Conservation (phyloP, 2,113 vertebrate genomes). For the Pelusios castaneus region DNA sequence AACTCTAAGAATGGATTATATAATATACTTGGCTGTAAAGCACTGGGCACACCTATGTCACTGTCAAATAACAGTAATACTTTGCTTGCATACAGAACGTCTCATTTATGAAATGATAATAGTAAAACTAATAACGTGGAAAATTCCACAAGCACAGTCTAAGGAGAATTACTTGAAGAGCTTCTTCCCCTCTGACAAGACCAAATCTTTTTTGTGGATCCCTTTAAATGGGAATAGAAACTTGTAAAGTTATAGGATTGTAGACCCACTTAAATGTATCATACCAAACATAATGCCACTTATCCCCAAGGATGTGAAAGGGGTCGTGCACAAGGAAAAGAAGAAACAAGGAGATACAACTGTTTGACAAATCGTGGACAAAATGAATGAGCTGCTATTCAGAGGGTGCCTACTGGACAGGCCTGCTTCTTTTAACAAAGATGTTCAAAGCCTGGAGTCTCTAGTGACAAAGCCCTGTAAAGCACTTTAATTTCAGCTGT, state of each 20-base stretch:
- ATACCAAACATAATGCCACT: not conserved
- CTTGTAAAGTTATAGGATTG: fast-evolving
- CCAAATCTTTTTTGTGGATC: not conserved
- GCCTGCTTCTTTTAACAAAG: not conserved
- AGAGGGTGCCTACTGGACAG: not conserved
- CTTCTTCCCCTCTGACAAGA: not conserved
- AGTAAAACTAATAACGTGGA: not conserved
- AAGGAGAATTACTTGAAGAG: constrained; percentile 18
- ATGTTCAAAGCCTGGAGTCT: not conserved
- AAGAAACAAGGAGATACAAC: not conserved
- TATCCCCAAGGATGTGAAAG: fast-evolving
- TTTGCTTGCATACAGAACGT: not conserved
- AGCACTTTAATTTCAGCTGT: not conserved
- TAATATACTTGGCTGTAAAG: not conserved
- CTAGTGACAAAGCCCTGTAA: not conserved
- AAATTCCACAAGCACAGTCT: not conserved
- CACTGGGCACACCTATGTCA: fast-evolving
- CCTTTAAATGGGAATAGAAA: constrained; percentile 13
- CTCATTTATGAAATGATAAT: not conserved
- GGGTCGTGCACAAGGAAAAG: not conserved
- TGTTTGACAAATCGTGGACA: fast-evolving
- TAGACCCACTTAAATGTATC: not conserved
- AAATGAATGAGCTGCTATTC: not conserved
- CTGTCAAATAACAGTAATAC: not conserved
- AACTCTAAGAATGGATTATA: not conserved